Evolutionary conservation across 1,140 invertebrate species (phyloP).

Genomic region (Campoletis sonorensis): DNA sequence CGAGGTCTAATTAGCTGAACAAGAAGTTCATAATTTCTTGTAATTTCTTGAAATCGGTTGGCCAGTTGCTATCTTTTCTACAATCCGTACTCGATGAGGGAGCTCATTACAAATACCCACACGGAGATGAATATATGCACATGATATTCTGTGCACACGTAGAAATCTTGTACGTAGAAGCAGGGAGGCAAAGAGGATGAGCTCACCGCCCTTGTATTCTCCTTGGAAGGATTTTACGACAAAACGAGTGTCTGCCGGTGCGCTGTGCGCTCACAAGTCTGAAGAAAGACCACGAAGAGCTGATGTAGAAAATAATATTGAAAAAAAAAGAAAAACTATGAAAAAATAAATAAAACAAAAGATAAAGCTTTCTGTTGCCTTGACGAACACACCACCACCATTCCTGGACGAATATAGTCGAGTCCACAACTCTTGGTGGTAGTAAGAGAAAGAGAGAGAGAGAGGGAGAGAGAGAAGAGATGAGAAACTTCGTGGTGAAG

Average conservation of each 20-base stretch:
- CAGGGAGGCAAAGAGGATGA: constrained; percentile 25
- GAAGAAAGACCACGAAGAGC: constrained; percentile 22
- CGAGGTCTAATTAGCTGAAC: background rate
- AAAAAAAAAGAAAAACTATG: background rate
- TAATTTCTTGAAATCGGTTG: constrained; percentile 21
- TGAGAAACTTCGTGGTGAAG: background rate
- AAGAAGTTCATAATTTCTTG: constrained; percentile 22
- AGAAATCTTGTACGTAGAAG: background rate
- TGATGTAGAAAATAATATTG: background rate
- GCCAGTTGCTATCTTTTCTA: background rate
- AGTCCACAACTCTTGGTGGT: background rate
- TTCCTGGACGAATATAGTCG: constrained; percentile 3
- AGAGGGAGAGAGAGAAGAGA: constrained; percentile 18
- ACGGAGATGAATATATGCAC: background rate
- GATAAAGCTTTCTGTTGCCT: background rate
- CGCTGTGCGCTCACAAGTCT: background rate
- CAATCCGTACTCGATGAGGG: background rate
- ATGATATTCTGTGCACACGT: background rate
- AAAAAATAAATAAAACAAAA: constrained; percentile 4
- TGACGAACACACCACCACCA: background rate
- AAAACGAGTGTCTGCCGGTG: constrained; percentile 6
- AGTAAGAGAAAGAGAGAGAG: constrained; percentile 28
- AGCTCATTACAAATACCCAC: constrained; percentile 7
- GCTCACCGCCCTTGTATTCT: constrained; percentile 23
- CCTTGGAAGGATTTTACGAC: constrained; percentile 30